These are phyloP conservation scores for Scaptomyza hsui DNA, from an alignment of 1,140 invertebrate genomes.

Conservation along the genomic window DNA sequence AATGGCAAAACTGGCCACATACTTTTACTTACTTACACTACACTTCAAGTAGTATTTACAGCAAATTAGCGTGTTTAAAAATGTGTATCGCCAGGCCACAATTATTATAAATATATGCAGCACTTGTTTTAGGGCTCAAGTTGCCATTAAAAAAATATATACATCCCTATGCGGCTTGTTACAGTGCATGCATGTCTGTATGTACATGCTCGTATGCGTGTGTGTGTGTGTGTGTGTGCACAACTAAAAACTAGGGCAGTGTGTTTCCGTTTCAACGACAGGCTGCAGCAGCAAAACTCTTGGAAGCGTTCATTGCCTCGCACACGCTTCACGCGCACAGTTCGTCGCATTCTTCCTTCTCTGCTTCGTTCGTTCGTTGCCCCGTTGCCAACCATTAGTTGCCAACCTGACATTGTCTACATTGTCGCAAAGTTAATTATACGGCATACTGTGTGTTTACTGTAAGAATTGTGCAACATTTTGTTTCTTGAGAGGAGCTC, in stretches of 20 bases:
- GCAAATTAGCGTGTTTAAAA: conserved; percentile 49
- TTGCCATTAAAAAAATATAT: conserved; percentile 4
- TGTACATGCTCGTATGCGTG: conserved; percentile 1
- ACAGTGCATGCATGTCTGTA: conserved; percentile 16
- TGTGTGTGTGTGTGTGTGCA: conserved; percentile 14
- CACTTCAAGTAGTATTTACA: conserved; percentile 7
- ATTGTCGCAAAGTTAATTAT: neutral
- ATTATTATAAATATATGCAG: conserved; percentile 61
- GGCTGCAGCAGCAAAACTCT: conserved; percentile 49
- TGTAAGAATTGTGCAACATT: neutral
- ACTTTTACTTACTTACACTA: conserved; percentile 10
- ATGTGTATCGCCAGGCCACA: conserved; percentile 43
- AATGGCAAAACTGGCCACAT: conserved; percentile 28
- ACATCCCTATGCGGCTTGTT: conserved; percentile 31
- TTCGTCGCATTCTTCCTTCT: conserved; percentile 5
- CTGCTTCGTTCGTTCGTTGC: conserved; percentile 16
- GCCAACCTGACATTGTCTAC: conserved; percentile 1
- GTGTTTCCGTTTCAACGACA: conserved; percentile 76
- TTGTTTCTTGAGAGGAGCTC: no score
- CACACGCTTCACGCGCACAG: conserved; percentile 32
- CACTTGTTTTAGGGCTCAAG: conserved; percentile 38
- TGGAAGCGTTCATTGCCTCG: conserved; percentile 51
- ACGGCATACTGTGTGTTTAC: neutral
- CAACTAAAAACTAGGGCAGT: conserved; percentile 82
- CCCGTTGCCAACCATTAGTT: conserved; percentile 1